These are phyloP conservation scores for Seira ritae DNA, from an alignment of 2,888 invertebrate species.

Conservation along the genomic window DNA sequence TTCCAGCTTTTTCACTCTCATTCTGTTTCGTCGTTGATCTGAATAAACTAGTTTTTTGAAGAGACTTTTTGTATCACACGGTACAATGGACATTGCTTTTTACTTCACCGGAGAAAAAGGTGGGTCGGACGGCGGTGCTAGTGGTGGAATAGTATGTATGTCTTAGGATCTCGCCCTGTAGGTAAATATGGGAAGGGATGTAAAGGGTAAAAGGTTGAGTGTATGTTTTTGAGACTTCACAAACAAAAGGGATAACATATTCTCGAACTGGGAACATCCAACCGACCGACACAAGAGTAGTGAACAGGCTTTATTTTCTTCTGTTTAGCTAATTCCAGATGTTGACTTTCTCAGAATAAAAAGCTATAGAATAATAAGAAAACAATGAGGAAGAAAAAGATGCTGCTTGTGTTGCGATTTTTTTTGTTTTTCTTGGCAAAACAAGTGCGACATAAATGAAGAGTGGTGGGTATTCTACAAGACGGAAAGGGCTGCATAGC, in stretches of 20 bases:
- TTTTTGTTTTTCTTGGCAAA: background rate
- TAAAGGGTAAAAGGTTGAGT: conserved; percentile 9
- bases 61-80: conserved; percentile 39
- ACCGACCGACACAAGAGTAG: no score
- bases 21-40: conserved; percentile 41
- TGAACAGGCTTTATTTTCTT: conserved; percentile 26
- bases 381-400: conserved; percentile 12
- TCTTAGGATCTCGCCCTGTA: background rate
- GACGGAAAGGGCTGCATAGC: background rate
- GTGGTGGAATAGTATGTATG: background rate
- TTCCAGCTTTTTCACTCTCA: background rate
- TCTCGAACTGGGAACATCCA: conserved; percentile 20
- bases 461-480: background rate
- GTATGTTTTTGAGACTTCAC: conserved; percentile 3
- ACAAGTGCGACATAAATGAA: background rate
- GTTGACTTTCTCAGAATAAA: conserved; percentile 61
- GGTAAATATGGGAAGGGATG: background rate
- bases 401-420: background rate
- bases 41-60: conserved; percentile 39
- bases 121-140: no score
- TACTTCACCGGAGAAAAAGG: background rate
- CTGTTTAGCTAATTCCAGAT: conserved; percentile 57
- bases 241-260: conserved; percentile 28
- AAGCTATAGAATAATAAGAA: conserved; percentile 8
- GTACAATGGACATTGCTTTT: conserved; percentile 15